Evolutionary conservation across 2,888 invertebrate species (phyloP).

Genomic region (Cinara cedri): DNA sequence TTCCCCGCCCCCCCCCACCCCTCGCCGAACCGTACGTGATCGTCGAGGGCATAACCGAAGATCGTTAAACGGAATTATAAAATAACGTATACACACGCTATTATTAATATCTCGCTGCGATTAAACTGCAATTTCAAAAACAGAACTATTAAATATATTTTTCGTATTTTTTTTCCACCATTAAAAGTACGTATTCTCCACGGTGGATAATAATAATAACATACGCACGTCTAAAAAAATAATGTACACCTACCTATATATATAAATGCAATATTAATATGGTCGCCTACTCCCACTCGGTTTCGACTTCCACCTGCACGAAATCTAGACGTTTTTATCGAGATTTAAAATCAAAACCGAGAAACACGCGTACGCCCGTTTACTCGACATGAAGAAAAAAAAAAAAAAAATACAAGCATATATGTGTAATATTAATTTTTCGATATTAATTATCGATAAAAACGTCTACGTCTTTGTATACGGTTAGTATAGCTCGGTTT

Average conservation of each 20-base stretch:
- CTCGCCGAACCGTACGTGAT: too few relatives aligned
- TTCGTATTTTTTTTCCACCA: too few relatives aligned
- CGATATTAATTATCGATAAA: background rate
- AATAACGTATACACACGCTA: too few relatives aligned
- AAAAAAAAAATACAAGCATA: too few relatives aligned
- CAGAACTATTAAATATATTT: too few relatives aligned
- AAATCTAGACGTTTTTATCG: background rate
- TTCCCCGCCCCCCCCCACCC: too few relatives aligned
- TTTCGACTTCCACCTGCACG: background rate
- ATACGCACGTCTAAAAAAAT: background rate
- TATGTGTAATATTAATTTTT: background rate
- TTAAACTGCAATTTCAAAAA: background rate
- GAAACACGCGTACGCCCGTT: background rate
- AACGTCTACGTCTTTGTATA: background rate
- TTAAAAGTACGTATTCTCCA: too few relatives aligned
- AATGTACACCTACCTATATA: too few relatives aligned
- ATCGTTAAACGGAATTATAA: too few relatives aligned
- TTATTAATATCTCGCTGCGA: too few relatives aligned
- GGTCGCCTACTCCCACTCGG: background rate
- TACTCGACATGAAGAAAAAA: conserved; percentile 4
- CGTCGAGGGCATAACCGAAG: too few relatives aligned
- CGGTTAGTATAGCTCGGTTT: background rate
- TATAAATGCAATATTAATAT: too few relatives aligned
- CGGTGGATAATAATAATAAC: background rate
- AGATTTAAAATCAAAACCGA: conserved; percentile 17